Evolutionary conservation across 35 echinoderm and acorn worm species (phyloP), one percentile per base, ranked within the genome.

Genomic region (Diadema setosum): DNA sequence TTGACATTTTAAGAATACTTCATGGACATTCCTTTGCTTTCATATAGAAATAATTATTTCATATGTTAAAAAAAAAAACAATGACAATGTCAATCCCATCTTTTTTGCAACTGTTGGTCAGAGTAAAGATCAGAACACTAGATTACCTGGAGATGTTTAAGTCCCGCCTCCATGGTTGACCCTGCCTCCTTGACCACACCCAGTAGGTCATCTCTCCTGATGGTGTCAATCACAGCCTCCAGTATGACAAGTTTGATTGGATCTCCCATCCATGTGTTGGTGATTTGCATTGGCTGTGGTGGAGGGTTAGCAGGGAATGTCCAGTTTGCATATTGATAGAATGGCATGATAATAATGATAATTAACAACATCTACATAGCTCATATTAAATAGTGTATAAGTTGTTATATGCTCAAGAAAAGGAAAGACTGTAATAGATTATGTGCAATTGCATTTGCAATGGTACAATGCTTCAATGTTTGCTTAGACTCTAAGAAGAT

Each of bases 181-280:
- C 92, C 92, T 14, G 92, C 69, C 27, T 67, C 70, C 32, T 58
- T 75, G 16, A 84, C 87, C 21, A 90, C 78, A 46, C 87, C 46
- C 45, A 88, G 49, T 12, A 97, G 59, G 21, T 80, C 61, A 32
- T 93, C 87, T 67, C 84, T 56, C 36, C 36, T 80, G 2, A 97
- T 91, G 3, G 70, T 82, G 41, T 97, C 70, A 11, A 93, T 25
- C 18, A 97, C 70, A 36, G 91, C 82, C 63, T 87, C 95, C 39
- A 97, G 65, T 43, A 97, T 41, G 4, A 97, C 9, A 9, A 97
- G 73, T 39, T 97, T 97, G 3, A 81, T 42, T 18, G 95, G 95
- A 32, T 97, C 95, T 58, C 95, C 95, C 95, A 97, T 93, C 95
- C 95, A 97, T 8, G 91, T 93, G 63, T 97, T 97, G 80, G 93